Conservation (phyloP, 2,113 vertebrate genomes). For the Camelus dromedarius region DNA sequence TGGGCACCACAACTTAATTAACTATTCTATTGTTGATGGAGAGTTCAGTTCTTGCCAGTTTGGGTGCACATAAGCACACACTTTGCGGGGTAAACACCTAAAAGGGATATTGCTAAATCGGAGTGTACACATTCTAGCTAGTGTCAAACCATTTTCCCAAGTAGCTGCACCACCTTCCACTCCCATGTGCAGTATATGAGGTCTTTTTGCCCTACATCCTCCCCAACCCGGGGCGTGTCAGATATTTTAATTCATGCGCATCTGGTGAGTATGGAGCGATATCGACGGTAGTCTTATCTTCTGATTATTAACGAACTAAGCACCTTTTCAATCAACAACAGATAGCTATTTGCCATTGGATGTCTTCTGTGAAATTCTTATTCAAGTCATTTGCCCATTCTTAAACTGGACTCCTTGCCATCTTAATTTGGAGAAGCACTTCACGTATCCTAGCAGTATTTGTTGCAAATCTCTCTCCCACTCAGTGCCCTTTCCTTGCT, state of each 20-base stretch:
- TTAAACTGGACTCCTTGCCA: not conserved
- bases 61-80: not conserved
- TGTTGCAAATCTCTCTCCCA: not conserved
- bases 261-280: not conserved
- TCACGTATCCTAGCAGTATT: not conserved
- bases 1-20: not conserved
- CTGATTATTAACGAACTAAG: not conserved
- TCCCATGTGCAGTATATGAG: rapidly evolving
- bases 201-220: rapidly evolving
- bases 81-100: not conserved
- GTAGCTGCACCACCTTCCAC: rapidly evolving
- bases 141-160: not conserved
- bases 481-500: not conserved
- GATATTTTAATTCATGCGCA: no score
- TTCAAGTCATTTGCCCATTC: not conserved
- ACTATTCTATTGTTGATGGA: not conserved
- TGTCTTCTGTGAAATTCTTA: not conserved
- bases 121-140: no score
- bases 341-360: not conserved
- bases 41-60: not conserved
- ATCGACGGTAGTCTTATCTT: not conserved
- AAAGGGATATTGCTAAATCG: not conserved
- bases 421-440: not conserved
- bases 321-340: not conserved
- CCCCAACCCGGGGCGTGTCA: not conserved